Base-by-base conservation (phyloP, 2,113 vertebrate genomes). In the Chloebia gouldiae region DNA sequence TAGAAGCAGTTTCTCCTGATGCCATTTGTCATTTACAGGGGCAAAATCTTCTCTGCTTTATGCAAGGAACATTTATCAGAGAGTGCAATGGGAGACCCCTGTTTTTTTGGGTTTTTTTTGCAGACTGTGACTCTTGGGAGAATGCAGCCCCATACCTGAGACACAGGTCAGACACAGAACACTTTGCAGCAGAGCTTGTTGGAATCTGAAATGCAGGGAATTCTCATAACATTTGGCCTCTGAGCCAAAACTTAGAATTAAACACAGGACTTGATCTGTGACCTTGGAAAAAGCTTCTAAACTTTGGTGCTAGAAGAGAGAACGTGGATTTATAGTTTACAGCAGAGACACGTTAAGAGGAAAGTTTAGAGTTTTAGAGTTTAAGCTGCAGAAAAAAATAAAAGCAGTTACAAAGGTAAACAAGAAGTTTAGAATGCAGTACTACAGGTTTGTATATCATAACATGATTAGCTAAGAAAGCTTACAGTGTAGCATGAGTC, bases 1-100 rank as follows among this genome's bases (percentile, higher is more conserved):
- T 2, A 0, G 20, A 71, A 50, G 57, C 61, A 93, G 49, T 88
- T 95, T 80, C 65, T 81, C 68, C 85, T 86, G 63, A 90, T 80
- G 88, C 84, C 31, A 35, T 85, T 90, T 95, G 69, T 95, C 75
- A 72, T 75, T 94, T 95, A 83, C 66, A 94, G 94, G 65, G 60
- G n/a, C 49, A 61, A 23, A 64, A 60, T 82, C 70, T 64, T 86
- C 77, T 95, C 87, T 78, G 59, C 73, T 81, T 79, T 72, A 94
- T 95, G 89, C 24, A 39, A 51, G 66, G 63, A 88, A 73, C 15
- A 5, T 59, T 84, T 53, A 19, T 81, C 81, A 50, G 51, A 68
- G 33, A 78, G 23, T 15, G 30, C 45, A 16, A 0, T 44, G 44
- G 1, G 4, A 90, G 37, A 54, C 3, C 2, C 5, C 50, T 2